A percentile compares a stretch with the other conserved stretches of the same genome.
These are phyloP conservation scores for Geopemphigus sp. DNA, from an alignment of 1,140 invertebrate species.

Conservation along the genomic window DNA sequence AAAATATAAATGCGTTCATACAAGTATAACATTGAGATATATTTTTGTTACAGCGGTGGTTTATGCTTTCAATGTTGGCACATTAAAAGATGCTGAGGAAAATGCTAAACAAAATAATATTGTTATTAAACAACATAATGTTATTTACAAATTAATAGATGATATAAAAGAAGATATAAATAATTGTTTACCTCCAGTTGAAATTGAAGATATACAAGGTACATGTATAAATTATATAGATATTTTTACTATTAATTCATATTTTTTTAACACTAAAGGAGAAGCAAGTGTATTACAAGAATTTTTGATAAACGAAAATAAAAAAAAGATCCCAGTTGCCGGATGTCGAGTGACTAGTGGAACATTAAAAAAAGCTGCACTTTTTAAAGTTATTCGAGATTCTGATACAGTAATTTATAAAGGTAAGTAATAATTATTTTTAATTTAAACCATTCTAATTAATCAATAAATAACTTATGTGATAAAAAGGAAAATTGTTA, in stretches of 20 bases:
- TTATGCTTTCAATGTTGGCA: constrained; percentile 80
- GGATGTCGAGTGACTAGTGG: constrained; percentile 85
- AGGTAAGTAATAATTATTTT: constrained; percentile 60
- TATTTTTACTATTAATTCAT: too few relatives aligned
- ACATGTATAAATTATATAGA: background rate
- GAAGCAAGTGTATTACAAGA: constrained; percentile 82
- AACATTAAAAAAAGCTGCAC: constrained; percentile 66
- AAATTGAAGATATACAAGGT: constrained; percentile 77
- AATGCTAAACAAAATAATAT: constrained; percentile 62
- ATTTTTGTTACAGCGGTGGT: constrained; percentile 66
- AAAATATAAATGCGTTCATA: too few relatives aligned
- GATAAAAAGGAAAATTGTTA: constrained; percentile 64
- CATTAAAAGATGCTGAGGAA: constrained; percentile 58
- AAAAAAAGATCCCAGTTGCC: constrained; percentile 82
- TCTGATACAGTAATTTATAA: constrained; percentile 67
- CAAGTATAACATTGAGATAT: too few relatives aligned
- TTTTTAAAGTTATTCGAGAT: constrained; percentile 70
- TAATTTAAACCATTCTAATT: background rate
- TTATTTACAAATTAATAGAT: constrained; percentile 90
- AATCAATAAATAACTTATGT: constrained; percentile 49
- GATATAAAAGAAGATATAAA: constrained; percentile 80
- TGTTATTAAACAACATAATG: constrained; percentile 69
- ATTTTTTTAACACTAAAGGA: constrained; percentile 59
- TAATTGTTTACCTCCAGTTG: constrained; percentile 66
- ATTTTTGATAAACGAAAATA: constrained; percentile 77